These are phyloP conservation scores for Syngnathus rostellatus DNA, from an alignment of 2,797 vertebrate species.

Conservation along the genomic window DNA sequence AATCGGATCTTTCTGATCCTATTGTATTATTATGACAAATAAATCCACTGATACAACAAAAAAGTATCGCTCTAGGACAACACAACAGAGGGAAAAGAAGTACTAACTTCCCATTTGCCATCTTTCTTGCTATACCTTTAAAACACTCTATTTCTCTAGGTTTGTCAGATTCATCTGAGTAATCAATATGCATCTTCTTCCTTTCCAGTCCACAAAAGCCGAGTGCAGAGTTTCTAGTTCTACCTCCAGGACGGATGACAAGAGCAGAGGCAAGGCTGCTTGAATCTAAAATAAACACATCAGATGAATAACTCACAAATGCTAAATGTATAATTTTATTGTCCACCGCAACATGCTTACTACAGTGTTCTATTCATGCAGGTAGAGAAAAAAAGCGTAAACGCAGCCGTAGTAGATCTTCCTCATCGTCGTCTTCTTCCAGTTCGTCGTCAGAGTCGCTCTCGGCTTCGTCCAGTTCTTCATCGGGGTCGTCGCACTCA, in stretches of 20 bases:
- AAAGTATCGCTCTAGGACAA: background rate
- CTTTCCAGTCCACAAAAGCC: slow-evolving; percentile 56
- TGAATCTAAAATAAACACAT: background rate
- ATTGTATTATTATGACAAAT: background rate
- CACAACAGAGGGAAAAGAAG: no score
- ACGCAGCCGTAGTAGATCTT: slow-evolving; percentile 81
- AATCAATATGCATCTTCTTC: slow-evolving; percentile 9
- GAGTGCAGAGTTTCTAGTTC: slow-evolving; percentile 60
- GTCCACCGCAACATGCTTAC: background rate
- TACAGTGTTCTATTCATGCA: slow-evolving; percentile 11
- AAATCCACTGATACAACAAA: background rate
- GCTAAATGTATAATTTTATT: no score
- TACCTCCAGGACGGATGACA: slow-evolving; percentile 52
- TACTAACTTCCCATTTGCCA: background rate
- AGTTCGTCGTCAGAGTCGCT: slow-evolving; percentile 50
- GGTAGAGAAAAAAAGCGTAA: slow-evolving; percentile 75
- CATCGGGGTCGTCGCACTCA: slow-evolving; percentile 61
- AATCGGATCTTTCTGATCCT: background rate
- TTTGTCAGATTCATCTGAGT: background rate
- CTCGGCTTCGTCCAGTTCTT: slow-evolving; percentile 57
- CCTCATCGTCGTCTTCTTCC: slow-evolving; percentile 67
- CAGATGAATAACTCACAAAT: background rate
- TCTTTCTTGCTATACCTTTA: background rate
- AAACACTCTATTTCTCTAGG: background rate
- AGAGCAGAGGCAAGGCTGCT: slow-evolving; percentile 54